A percentile compares a stretch with the other conserved stretches of the same genome.
These are phyloP conservation scores for Drosophila demipolita DNA, from an alignment of 2,888 invertebrate species.

Conservation along the genomic window DNA sequence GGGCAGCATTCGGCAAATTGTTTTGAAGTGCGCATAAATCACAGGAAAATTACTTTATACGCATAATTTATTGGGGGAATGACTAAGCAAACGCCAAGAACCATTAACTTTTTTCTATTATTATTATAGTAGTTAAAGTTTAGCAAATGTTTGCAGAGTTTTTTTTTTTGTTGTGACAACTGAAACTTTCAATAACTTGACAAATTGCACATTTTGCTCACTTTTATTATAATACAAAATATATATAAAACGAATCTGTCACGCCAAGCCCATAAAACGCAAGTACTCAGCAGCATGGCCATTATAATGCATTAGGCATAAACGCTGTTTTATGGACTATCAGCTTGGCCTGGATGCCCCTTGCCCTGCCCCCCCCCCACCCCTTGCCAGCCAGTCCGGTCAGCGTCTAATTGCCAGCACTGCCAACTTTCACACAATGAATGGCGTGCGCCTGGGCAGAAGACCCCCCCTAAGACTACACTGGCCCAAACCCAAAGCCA, in stretches of 20 bases:
- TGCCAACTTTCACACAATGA: constrained; percentile 59
- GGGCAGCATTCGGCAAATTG: constrained; percentile 52
- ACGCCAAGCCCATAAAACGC: constrained; percentile 53
- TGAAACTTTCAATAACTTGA: constrained; percentile 20
- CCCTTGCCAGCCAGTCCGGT: not conserved
- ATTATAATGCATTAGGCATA: constrained; percentile 71
- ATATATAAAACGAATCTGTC: constrained; percentile 25
- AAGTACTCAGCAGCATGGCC: constrained; percentile 46
- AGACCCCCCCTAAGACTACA: not conserved
- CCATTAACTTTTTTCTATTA: not conserved
- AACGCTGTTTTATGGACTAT: constrained; percentile 66
- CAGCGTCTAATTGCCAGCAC: constrained; percentile 65
- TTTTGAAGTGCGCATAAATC: constrained; percentile 71
- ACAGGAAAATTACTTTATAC: constrained; percentile 56
- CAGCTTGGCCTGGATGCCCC: not conserved
- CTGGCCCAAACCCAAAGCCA: not conserved
- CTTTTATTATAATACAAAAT: not conserved
- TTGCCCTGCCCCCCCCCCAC: constrained; percentile 4
- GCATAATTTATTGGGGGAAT: constrained; percentile 52
- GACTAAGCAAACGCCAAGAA: not conserved
- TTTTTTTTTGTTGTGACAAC: not conserved
- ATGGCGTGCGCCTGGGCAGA: constrained; percentile 31
- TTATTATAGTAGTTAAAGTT: not conserved
- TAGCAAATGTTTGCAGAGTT: not conserved
- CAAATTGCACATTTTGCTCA: constrained; percentile 9